Conservation (phyloP, 2,113 vertebrate genomes). For the Chiloscyllium plagiosum region DNA sequence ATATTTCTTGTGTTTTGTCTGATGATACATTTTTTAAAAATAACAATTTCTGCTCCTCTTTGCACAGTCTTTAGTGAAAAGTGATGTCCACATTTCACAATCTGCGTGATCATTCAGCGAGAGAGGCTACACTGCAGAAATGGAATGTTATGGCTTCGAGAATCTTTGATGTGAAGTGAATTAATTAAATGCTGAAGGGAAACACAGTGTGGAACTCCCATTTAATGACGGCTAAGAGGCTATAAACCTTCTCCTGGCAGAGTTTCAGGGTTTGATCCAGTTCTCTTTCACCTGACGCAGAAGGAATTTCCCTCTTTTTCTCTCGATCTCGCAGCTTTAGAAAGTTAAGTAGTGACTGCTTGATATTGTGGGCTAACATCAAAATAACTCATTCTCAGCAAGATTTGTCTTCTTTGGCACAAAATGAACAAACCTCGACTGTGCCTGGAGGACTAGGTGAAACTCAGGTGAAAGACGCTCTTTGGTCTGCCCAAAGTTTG, state of each 20-base stretch:
- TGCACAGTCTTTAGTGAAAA: neutral
- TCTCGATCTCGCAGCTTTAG: neutral
- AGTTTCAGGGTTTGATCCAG: neutral
- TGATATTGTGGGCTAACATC: neutral
- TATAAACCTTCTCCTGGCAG: neutral
- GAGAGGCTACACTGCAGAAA: neutral
- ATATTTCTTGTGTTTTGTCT: neutral
- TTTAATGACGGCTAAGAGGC: neutral
- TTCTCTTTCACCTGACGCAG: neutral
- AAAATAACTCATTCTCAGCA: neutral
- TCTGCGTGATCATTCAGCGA: neutral
- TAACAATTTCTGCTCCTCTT: neutral
- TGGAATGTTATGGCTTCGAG: neutral
- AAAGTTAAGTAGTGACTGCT: neutral
- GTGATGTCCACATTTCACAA: neutral
- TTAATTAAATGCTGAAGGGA: neutral
- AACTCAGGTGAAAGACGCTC: too few relatives aligned
- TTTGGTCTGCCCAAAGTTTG: too few relatives aligned
- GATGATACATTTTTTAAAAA: neutral
- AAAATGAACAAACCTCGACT: neutral
- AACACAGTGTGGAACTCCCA: neutral
- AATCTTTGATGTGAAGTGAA: neutral
- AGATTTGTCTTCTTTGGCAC: neutral
- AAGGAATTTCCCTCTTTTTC: neutral
- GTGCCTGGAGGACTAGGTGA: too few relatives aligned